Evolutionary conservation across 2,888 invertebrate species (phyloP), one percentile per base, ranked within the genome.

Genomic region (Euclidia mi): DNA sequence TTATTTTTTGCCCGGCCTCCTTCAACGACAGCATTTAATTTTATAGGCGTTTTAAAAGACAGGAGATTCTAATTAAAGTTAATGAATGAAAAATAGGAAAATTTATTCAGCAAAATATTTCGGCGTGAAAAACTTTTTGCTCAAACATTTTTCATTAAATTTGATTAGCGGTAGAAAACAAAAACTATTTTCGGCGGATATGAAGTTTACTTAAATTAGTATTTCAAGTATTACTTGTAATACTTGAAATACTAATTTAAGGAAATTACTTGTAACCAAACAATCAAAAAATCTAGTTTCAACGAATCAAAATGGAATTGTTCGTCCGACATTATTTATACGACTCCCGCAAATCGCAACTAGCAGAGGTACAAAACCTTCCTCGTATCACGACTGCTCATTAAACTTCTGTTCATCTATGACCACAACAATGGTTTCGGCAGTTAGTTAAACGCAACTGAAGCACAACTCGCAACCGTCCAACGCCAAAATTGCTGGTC

Each of bases 391-490:
- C 46, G 61, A 51, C 28, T 56, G 11, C 56, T 64, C 64, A 68
- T 71, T 71, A 67, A 64, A 68, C 64, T 68, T 68, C 61, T 62
- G 73, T 61, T 70, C 61, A 46, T 72, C 60, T 71, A 49, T 52
- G 58, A 64, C 71, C 71, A 65, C 71, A 65, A 68, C 71, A 64
- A 60, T 56, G 56, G 56, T 56, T 64, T 61, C 56, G 35, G 38
- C 60, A 76, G 69, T 71, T n/a, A n/a, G n/a, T n/a, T 76, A 78
- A 63, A 55, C 61, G 59, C 49, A 71, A 70, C 75, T 71, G 78
- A 76, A 77, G 80, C 72, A 76, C 71, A 73, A 81, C 74, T 74
- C 71, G 62, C 71, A 70, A 69, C 71, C 71, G 71, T 73, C 56
- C 68, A 65, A 65, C 67, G 49, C 58, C 45, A 58, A 68, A 65